A percentile compares a stretch with the other conserved stretches of the same genome.
Conservation (phyloP, 2,888 invertebrate genomes). For the Xylocampa areola region DNA sequence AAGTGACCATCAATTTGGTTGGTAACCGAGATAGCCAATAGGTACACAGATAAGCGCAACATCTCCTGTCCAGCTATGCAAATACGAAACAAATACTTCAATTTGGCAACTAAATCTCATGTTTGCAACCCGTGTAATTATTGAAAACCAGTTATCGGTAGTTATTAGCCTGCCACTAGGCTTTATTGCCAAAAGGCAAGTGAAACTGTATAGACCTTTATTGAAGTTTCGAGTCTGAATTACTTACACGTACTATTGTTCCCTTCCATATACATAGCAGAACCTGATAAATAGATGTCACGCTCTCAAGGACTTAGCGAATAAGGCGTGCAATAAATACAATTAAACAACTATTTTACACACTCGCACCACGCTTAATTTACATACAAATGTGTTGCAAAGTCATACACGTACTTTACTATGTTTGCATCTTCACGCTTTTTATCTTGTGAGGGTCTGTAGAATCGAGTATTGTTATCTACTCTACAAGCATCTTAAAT, state of each 20-base stretch:
- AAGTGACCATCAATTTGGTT: too few relatives aligned
- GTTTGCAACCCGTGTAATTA: too few relatives aligned
- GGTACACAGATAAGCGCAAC: too few relatives aligned
- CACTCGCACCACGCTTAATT: constrained; percentile 47
- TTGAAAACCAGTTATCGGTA: too few relatives aligned
- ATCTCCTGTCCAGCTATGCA: too few relatives aligned
- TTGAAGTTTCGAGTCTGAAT: constrained; percentile 10
- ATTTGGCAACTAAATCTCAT: too few relatives aligned
- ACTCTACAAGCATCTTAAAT: too few relatives aligned
- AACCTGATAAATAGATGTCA: constrained; percentile 49
- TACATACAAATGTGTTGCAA: constrained; percentile 52
- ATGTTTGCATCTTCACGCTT: constrained; percentile 34
- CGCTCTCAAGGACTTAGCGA: constrained; percentile 38
- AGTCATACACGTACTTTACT: constrained; percentile 33
- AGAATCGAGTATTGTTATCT: constrained; percentile 1
- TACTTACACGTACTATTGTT: constrained; percentile 11
- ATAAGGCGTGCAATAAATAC: constrained; percentile 43
- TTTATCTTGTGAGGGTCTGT: constrained; percentile 22
- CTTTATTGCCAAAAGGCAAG: not conserved
- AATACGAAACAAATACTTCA: too few relatives aligned
- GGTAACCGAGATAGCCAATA: too few relatives aligned
- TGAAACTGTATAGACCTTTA: not conserved
- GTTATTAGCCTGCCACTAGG: too few relatives aligned
- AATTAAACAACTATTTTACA: constrained; percentile 54
- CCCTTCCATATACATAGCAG: constrained; percentile 40